phyloP scores from a whole-genome alignment of 1,140 invertebrate genomes.

The Dreissena rostriformis region DNA sequence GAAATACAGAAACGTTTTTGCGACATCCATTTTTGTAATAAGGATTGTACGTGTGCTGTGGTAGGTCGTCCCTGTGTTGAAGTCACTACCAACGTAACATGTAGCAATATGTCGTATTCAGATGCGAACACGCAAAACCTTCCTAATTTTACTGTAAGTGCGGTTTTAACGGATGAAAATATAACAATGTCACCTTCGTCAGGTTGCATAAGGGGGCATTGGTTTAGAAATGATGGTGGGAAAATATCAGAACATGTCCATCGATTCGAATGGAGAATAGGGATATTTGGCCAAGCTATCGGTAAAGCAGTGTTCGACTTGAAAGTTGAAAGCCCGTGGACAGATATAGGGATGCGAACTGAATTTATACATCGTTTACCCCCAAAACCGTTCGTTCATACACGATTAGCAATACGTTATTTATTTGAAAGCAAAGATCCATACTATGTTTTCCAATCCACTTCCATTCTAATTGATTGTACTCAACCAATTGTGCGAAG shows the following conservation, averaged over 20 bases:
- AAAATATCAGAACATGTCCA: background rate
- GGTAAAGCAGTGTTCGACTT: constrained; percentile 19
- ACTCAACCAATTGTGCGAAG: constrained; percentile 6
- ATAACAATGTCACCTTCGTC: constrained; percentile 2
- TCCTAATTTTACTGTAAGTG: background rate
- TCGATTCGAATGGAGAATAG: constrained; percentile 30
- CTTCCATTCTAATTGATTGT: background rate
- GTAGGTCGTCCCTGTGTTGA: background rate
- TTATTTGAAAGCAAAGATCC: background rate
- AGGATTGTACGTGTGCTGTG: constrained; percentile 30
- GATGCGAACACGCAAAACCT: background rate
- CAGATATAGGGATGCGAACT: constrained; percentile 9
- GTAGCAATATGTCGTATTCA: background rate
- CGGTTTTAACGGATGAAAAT: background rate
- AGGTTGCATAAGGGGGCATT: constrained; percentile 2
- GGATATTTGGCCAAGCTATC: background rate
- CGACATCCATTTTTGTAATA: constrained; percentile 21
- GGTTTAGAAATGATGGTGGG: background rate
- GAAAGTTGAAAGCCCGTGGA: constrained; percentile 12
- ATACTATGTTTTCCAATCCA: background rate
- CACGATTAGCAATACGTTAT: constrained; percentile 2
- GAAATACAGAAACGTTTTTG: constrained; percentile 30
- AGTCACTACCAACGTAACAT: background rate
- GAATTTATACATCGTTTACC: constrained; percentile 6
- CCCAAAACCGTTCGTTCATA: background rate